Evolutionary conservation across 1,140 invertebrate genomes (phyloP), one percentile per base, ranked within the genome.

Genomic region (Melanaphis sacchari): DNA sequence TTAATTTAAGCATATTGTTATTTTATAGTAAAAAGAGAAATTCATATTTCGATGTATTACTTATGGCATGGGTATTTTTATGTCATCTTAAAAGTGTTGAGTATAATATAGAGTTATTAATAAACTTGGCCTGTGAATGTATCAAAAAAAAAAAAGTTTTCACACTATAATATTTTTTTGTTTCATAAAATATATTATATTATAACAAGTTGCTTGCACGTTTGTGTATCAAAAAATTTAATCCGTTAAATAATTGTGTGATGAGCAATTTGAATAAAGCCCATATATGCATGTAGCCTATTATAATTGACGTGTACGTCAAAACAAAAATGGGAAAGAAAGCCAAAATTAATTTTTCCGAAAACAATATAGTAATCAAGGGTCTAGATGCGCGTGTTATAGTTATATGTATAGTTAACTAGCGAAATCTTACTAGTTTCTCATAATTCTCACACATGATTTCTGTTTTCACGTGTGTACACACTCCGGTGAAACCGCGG

Each of bases 381-480:
- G 31, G n/a, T 81, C 15, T 24, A 54, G 49, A 4, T 54, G 85
- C 43, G 31, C 24, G n/a, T 18, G 59, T 66, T 66, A 18, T 41
- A 26, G 41, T 87, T 38, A 91, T 46, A n/a, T 82, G 36, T 91
- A 49, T 49, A 52, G 41, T 81, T 92, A 11, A 36, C n/a, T 5
- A 15, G 41, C 76, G n/a, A 92, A 92, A 92, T 92, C 91, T 82
- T 41, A 46, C n/a, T 38, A 36, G 91, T 52, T 82, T 82, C 91
- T 92, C 91, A 92, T 92, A 92, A 82, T 92, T 92, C 91, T 92
- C 91, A 92, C 66, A 82, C 66, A n/a, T 82, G 91, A 82, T 82
- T 82, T 49, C 43, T 81, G 90, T 91, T 91, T 91, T 82, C 66
- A 49, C 90, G 54, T 76, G 90, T 90, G 54, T 66, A 52, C n/a